Percentiles rank a stretch among this genome's conserved stretches.
These are phyloP conservation scores for Drosophila flavopinicola DNA, from an alignment of 2,888 invertebrate genomes.

Conservation along the genomic window DNA sequence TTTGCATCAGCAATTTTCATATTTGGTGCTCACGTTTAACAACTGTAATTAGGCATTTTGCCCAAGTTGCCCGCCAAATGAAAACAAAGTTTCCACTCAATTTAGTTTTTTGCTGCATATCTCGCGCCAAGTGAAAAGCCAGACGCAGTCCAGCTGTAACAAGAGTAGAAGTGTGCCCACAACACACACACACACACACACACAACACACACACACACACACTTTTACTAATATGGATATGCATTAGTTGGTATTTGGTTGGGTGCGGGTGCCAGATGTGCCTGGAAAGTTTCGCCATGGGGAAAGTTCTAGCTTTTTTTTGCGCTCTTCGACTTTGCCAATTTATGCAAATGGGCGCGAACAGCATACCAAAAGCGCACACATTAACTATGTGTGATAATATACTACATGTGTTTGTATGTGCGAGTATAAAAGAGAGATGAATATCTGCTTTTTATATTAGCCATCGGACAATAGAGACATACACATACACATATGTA, in stretches of 20 bases:
- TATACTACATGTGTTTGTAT: conserved; percentile 17
- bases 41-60: conserved; percentile 60
- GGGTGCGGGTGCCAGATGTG: conserved; percentile 43
- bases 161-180: conserved; percentile 50
- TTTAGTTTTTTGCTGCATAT: conserved; percentile 59
- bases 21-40: too few species aligned
- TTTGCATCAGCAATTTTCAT: conserved; percentile 44
- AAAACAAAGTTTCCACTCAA: conserved; percentile 67
- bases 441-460: background rate
- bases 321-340: conserved; percentile 38
- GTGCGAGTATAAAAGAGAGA: conserved; percentile 6
- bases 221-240: conserved; percentile 28
- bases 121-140: conserved; percentile 52
- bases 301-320: conserved; percentile 62
- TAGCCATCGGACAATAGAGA: too few species aligned
- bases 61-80: conserved; percentile 24
- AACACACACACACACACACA: conserved; percentile 13
- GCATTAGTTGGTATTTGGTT: conserved; percentile 67
- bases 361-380: too few species aligned
- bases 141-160: conserved; percentile 42
- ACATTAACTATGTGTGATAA: conserved; percentile 18
- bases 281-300: conserved; percentile 52
- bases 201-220: too few species aligned
- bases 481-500: too few species aligned
- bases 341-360: conserved; percentile 61